Conservation (phyloP, 2,797 vertebrate species). For the Cuniculus paca region DNA sequence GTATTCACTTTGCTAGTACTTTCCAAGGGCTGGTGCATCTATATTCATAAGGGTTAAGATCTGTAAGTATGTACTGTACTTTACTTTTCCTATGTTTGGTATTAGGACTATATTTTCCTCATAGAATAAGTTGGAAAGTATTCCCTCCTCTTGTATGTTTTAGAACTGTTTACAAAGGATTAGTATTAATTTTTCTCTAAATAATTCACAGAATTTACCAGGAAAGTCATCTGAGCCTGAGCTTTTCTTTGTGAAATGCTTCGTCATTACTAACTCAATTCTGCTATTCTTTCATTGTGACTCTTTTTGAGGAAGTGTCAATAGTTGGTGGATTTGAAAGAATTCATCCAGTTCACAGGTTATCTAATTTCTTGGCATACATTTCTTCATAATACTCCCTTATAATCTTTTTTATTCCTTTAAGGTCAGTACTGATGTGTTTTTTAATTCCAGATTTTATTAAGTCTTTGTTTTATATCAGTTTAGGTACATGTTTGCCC, state of each 20-base stretch:
- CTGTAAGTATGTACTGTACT: background rate
- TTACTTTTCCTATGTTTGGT: background rate
- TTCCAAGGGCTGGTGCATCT: background rate
- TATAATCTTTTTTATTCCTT: constrained; percentile 48
- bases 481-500: background rate
- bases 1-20: background rate
- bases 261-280: constrained; percentile 20
- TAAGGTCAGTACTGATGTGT: constrained; percentile 4
- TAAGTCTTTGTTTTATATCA: background rate
- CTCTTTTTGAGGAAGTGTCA: constrained; percentile 21
- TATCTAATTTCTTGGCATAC: constrained; percentile 16
- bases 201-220: constrained; percentile 35
- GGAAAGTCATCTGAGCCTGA: background rate
- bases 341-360: constrained; percentile 40
- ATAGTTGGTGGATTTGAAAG: constrained; percentile 5
- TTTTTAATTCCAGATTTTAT: constrained; percentile 18
- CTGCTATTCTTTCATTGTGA: constrained; percentile 34
- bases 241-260: constrained; percentile 42
- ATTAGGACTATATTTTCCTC: background rate
- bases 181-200: background rate
- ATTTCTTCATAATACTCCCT: background rate
- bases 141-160: background rate
- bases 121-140: background rate
- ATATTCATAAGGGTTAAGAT: background rate
- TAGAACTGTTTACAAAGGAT: constrained; percentile 25